Evolutionary conservation across 1,140 invertebrate species (phyloP), one percentile per base, ranked within the genome.

Genomic region (Protaetia brevitarsis): DNA sequence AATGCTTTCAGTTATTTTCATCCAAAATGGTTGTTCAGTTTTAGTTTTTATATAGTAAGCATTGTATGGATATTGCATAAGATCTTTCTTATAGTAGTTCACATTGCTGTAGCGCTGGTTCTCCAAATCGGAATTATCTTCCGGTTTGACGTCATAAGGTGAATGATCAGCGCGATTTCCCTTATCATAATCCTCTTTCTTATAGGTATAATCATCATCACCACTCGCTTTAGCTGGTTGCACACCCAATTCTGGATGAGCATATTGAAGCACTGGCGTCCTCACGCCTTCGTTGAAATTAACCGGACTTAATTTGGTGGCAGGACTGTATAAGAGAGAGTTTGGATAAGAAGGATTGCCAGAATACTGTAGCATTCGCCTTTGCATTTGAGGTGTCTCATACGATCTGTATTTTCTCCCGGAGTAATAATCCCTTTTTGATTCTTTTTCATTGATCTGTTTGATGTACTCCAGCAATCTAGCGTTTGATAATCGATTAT

Each of bases 231-330:
- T 89, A 0, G 88, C 89, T 0, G 88, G 87, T 70, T 91, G 89
- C 0, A 89, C 86, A 4, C 89, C 89, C 1, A 90, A 74, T 69
- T 91, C 89, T 0, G 89, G 89, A 76, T 91, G 89, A 4, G 89
- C 89, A 69, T 91, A 91, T 69, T 91, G 88, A 1, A 90, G 78
- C 2, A 91, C 87, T 0, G 89, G 89, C 16, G 87, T 86, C 56
- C 89, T 79, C 0, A 86, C 86, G 36, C 87, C 87, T 69, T 89
- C 84, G 70, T 88, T 89, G 63, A 89, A 83, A 1, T 79, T 81
- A 0, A 84, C 77, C 0, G 82, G 79, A 58, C 77, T 78, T 30
- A 81, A 75, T 71, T 82, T 81, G 0, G 82, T 77, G 31, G 75
- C 78, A 2, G 82, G 79, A 0, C 79, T 80, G 68, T 90, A 90